Percentiles rank a stretch among this genome's conserved stretches.
These are phyloP conservation scores for Microctenopoma stevenorrisi DNA, from an alignment of 2,797 vertebrate species.

Conservation along the genomic window DNA sequence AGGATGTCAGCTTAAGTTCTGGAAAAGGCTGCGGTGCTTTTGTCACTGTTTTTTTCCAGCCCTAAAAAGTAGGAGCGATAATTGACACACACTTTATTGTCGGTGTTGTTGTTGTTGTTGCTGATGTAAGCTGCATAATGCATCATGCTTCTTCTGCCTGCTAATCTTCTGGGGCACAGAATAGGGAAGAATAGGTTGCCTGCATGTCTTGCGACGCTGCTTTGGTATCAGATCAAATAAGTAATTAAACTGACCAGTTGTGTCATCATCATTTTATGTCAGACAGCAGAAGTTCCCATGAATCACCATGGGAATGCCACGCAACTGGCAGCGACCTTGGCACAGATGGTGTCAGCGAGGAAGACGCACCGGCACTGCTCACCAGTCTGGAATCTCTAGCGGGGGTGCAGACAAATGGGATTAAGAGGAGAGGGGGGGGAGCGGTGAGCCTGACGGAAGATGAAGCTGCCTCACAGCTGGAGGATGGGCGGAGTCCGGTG, in stretches of 20 bases:
- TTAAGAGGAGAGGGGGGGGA: slow-evolving; percentile 75
- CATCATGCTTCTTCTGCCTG: background rate
- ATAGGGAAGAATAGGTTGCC: slow-evolving; percentile 1
- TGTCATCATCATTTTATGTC: slow-evolving; percentile 72
- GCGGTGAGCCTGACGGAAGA: slow-evolving; percentile 75
- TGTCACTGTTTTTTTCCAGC: no score
- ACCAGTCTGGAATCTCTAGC: slow-evolving; percentile 60
- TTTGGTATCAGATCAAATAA: slow-evolving; percentile 35
- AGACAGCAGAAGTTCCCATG: slow-evolving; percentile 78
- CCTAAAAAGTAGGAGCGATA: background rate
- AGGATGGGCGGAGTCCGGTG: slow-evolving; percentile 75
- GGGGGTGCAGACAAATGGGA: slow-evolving; percentile 73
- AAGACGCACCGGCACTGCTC: slow-evolving; percentile 75
- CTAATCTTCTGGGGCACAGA: slow-evolving; percentile 7
- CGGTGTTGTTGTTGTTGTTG: background rate
- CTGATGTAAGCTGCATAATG: background rate
- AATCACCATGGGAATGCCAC: slow-evolving; percentile 75
- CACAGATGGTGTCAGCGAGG: slow-evolving; percentile 79
- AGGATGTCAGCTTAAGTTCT: background rate
- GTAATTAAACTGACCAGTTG: slow-evolving; percentile 71
- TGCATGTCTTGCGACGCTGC: slow-evolving; percentile 17
- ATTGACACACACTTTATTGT: no score
- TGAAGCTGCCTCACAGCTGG: slow-evolving; percentile 66
- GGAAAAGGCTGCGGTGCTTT: background rate
- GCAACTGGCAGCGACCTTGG: slow-evolving; percentile 71